Evolutionary conservation across 2,113 vertebrate species (phyloP).

Genomic region (Micromys minutus): DNA sequence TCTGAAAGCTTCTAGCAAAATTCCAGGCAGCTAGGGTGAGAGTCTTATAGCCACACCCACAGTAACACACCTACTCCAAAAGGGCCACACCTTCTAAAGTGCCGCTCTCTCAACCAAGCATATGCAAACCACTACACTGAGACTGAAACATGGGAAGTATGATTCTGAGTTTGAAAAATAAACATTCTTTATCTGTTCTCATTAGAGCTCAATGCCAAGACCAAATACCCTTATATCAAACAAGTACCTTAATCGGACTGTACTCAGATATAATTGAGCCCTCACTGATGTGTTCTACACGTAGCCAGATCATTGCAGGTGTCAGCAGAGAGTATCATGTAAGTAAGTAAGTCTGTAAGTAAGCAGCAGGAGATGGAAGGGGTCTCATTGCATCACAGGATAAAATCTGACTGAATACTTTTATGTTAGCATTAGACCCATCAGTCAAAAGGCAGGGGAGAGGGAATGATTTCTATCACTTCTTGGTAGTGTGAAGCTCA

Average conservation of each 20-base stretch:
- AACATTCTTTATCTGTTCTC: constrained; percentile 20
- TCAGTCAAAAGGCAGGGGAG: background rate
- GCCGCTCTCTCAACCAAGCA: too few relatives aligned
- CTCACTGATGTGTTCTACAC: background rate
- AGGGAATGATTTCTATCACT: background rate
- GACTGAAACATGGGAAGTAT: background rate
- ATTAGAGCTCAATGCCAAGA: constrained; percentile 21
- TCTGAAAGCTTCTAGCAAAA: too few relatives aligned
- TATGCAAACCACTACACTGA: background rate
- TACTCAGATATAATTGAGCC: background rate
- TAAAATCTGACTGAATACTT: background rate
- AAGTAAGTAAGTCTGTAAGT: background rate
- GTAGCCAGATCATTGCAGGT: background rate
- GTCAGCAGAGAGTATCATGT: background rate
- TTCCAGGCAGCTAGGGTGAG: too few relatives aligned
- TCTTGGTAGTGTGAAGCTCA: background rate
- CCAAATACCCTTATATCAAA: constrained; percentile 4
- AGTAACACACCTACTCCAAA: too few relatives aligned
- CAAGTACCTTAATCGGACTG: background rate
- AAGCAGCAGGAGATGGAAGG: background rate
- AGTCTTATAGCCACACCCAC: too few relatives aligned
- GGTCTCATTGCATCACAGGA: background rate
- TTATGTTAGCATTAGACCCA: background rate
- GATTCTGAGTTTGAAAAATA: constrained; percentile 24
- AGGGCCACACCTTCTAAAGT: too few relatives aligned